Base-by-base conservation (phyloP, 2,113 vertebrate genomes). In the Jaculus jaculus region DNA sequence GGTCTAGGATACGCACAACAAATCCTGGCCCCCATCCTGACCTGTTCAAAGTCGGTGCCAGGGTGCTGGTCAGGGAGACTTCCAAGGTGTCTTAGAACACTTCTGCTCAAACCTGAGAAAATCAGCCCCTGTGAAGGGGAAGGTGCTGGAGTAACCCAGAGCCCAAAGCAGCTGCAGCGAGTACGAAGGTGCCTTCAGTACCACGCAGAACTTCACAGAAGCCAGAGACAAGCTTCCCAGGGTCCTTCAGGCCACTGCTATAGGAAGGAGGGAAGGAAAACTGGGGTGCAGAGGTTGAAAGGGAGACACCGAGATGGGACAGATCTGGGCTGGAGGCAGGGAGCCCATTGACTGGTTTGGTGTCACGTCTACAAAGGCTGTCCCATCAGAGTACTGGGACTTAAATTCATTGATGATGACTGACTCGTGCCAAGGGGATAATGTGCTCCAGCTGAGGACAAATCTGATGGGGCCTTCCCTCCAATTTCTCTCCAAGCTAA, bases 71-170 rank as follows among this genome's bases (percentile, higher is more conserved):
- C 75, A 39, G 15, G 81, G 10, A 71, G 23, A 85, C 30, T 42
- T n/a, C 47, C 47, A 42, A 32, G 9, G 20, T 47, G 24, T 54
- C 66, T 51, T 84, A 54, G 32, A 37, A 65, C 71, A 84, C 85
- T 82, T 92, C 92, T 90, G 66, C n/a, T 74, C n/a, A 79, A 60
- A 75, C 65, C 39, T 93, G 65, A 82, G n/a, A 88, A 94, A 88
- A 73, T 51, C 73, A 73, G 75, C 24, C 80, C 65, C 11, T 7
- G 12, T 51, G 63, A 95, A 26, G 39, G 51, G 8, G 23, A 88
- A 80, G 42, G 51, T 73, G 90, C 34, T 21, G n/a, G 21, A 21
- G 80, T 18, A 75, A 30, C 58, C 24, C 16, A 79, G 69, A 65
- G 54, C 73, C 54, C 73, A 77, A 90, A 58, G 23, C 39, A 65